Evolutionary conservation across 2,888 invertebrate genomes (phyloP), one percentile per base, ranked within the genome.

Genomic region (Lasioglossum lativentre): DNA sequence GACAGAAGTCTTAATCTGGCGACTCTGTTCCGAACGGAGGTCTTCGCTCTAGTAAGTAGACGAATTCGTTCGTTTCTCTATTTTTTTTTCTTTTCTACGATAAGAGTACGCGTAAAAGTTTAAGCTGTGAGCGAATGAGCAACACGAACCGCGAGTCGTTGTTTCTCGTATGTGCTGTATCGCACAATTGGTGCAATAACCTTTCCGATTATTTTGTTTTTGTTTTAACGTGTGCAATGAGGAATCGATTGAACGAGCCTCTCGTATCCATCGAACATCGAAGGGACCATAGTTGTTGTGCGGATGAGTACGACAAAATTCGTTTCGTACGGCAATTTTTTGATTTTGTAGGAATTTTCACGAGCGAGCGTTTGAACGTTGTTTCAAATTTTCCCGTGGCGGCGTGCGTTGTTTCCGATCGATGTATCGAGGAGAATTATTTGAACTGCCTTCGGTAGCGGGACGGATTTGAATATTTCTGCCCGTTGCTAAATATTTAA

Each of bases 151-250:
- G 73, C 73, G 74, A 82, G 63, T 80, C 47, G 68, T n/a, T 76
- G 78, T 73, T 77, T 66, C 76, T 85, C 83, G 84, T 86, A 66
- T 76, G 82, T 72, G 76, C 81, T 75, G 78, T 82, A 59, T 56
- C 74, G 85, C 83, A 80, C 66, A 34, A 85, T 80, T 85, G 86
- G 91, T 90, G 91, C 90, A 90, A 90, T 88, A 89, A 78, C 82
- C 83, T 74, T 75, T 68, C 16, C 30, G 78, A 66, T 59, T 27
- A 80, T 63, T 82, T 76, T 68, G 59, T 34, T 78, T 59, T 63
- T 78, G 66, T 72, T 56, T 68, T 76, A 76, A 86, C 63, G 81
- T 77, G 80, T 82, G 86, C 82, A 86, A 89, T 87, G 88, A 81
- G 80, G 38, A 83, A 89, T 86, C 85, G 12, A n/a, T 74, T 84